Conservation (phyloP, 2,888 invertebrate genomes). For the Agrochola macilenta region DNA sequence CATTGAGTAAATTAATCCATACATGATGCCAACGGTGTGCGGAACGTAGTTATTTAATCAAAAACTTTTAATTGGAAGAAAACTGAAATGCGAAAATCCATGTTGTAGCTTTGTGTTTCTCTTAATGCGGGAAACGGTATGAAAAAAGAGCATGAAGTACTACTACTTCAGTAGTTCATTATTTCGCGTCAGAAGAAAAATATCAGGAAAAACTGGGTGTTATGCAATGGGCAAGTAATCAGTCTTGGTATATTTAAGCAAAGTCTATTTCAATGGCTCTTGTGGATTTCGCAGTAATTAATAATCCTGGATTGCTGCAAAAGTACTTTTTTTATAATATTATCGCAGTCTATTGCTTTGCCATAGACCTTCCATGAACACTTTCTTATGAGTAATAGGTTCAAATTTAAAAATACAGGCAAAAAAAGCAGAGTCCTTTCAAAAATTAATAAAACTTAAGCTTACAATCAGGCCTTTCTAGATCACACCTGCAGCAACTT, state of each 20-base stretch:
- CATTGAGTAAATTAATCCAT: conserved; percentile 42
- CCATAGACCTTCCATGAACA: background rate
- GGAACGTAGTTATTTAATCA: conserved; percentile 56
- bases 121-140: conserved; percentile 23
- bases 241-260: background rate
- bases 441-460: background rate
- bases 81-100: conserved; percentile 36
- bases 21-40: conserved; percentile 10
- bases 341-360: background rate
- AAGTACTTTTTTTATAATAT: background rate
- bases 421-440: background rate
- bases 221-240: conserved; percentile 15
- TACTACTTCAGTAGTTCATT: conserved; percentile 32
- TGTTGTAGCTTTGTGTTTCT: conserved; percentile 46
- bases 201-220: conserved; percentile 6
- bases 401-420: background rate
- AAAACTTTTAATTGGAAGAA: conserved; percentile 64
- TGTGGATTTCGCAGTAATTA: background rate
- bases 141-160: conserved; percentile 28
- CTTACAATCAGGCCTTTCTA: background rate
- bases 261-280: background rate
- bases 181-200: conserved; percentile 22
- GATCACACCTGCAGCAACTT: conserved; percentile 64
- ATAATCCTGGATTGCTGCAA: background rate
- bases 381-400: too few species aligned